Percentiles rank a stretch among this genome's conserved stretches.
phyloP scores from a whole-genome alignment of 2,888 invertebrate species.

The Argyresthia goedartella region DNA sequence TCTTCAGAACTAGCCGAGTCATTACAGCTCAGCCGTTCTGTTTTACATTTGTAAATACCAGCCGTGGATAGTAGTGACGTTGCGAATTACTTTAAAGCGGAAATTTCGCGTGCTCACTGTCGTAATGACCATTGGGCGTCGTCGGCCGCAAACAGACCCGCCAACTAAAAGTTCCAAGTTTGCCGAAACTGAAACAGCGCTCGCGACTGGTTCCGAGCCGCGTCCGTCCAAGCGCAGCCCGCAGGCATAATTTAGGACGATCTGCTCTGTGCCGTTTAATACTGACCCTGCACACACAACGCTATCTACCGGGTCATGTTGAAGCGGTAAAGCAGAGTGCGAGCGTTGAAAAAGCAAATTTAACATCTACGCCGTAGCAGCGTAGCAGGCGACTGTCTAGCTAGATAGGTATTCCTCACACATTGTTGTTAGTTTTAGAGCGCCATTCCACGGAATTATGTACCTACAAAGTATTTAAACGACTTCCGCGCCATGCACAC shows the following conservation, averaged over 20 bases:
- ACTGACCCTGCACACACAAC: slow-evolving; percentile 5
- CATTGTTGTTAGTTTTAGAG: slow-evolving; percentile 7
- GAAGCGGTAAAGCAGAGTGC: slow-evolving; percentile 3
- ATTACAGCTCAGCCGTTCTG: slow-evolving; percentile 39
- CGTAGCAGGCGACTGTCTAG: background rate
- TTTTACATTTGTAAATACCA: slow-evolving; percentile 50
- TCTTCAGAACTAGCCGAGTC: slow-evolving; percentile 36
- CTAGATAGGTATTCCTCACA: slow-evolving; percentile 5
- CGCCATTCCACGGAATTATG: slow-evolving; percentile 3
- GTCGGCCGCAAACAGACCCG: slow-evolving; percentile 8
- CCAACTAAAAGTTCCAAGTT: slow-evolving; percentile 51
- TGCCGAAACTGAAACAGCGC: slow-evolving; percentile 14
- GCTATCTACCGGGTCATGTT: slow-evolving; percentile 3
- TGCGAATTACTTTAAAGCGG: slow-evolving; percentile 50
- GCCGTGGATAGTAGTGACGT: slow-evolving; percentile 42
- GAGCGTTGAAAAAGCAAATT: slow-evolving; percentile 2
- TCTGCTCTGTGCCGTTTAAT: slow-evolving; percentile 7
- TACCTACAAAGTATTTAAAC: slow-evolving; percentile 7
- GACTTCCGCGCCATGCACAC: background rate
- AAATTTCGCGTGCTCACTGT: slow-evolving; percentile 14
- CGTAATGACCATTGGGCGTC: background rate
- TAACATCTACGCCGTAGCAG: slow-evolving; percentile 4
- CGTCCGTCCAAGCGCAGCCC: background rate
- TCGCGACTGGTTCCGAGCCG: slow-evolving; percentile 21
- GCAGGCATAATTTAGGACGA: slow-evolving; percentile 11